Evolutionary conservation across 2,888 invertebrate genomes (phyloP).

Genomic region (Acronicta aceris): DNA sequence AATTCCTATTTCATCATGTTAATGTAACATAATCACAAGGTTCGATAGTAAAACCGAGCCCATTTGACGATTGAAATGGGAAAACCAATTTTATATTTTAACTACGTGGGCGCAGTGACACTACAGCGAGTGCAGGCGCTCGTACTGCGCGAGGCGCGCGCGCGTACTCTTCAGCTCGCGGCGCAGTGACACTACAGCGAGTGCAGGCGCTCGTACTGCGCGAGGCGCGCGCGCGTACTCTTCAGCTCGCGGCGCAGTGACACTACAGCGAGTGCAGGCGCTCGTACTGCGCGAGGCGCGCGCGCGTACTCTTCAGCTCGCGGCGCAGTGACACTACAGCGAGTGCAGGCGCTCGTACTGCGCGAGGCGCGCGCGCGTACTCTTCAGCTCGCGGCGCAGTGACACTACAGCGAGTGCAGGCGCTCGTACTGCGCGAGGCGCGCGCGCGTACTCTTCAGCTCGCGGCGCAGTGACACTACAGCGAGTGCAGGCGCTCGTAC

Average conservation of each 20-base stretch:
- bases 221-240: slow-evolving; percentile 3
- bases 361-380: slow-evolving; percentile 7
- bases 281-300: slow-evolving; percentile 10
- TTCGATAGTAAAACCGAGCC: too few species aligned
- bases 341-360: slow-evolving; percentile 6
- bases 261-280: background rate
- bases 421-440: slow-evolving; percentile 10
- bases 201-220: slow-evolving; percentile 9
- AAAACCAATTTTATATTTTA: too few species aligned
- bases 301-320: slow-evolving; percentile 6
- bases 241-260: background rate
- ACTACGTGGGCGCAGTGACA: background rate
- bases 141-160: slow-evolving; percentile 8
- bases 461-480: slow-evolving; percentile 6
- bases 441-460: background rate
- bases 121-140: slow-evolving; percentile 2
- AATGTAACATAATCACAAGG: too few species aligned
- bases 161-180: slow-evolving; percentile 6
- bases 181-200: background rate
- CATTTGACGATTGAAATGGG: too few species aligned
- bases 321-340: background rate
- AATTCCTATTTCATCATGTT: too few species aligned
- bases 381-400: slow-evolving; percentile 1
- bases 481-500: slow-evolving; percentile 5
- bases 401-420: slow-evolving; percentile 1